Conservation (phyloP, 2,888 invertebrate genomes). For the Campoletis raptor region DNA sequence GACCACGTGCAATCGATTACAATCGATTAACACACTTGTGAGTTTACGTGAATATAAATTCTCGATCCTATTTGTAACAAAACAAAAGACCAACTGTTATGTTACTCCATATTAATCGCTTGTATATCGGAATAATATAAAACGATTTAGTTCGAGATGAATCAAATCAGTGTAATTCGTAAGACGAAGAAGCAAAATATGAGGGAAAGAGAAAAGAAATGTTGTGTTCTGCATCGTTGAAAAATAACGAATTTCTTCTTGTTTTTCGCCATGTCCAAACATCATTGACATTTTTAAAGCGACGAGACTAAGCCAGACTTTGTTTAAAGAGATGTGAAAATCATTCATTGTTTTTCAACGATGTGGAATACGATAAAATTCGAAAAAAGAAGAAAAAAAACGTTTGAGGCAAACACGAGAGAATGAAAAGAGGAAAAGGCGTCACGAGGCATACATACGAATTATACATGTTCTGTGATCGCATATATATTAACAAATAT, state of each 20-base stretch:
- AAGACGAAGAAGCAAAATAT: constrained; percentile 63
- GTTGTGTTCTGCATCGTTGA: constrained; percentile 64
- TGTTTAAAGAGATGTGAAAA: neutral
- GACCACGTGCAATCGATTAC: neutral
- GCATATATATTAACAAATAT: constrained; percentile 74
- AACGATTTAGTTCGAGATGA: constrained; percentile 65
- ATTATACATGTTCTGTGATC: constrained; percentile 82
- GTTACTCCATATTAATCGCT: constrained; percentile 41
- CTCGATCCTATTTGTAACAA: constrained; percentile 37
- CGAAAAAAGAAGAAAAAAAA: constrained; percentile 61
- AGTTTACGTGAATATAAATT: neutral
- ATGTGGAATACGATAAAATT: neutral
- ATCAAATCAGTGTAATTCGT: constrained; percentile 80
- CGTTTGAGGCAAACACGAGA: constrained; percentile 58
- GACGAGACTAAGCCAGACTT: neutral
- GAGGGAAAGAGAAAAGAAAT: neutral
- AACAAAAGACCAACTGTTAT: constrained; percentile 55
- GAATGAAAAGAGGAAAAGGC: constrained; percentile 61
- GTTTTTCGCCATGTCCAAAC: neutral
- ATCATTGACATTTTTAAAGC: neutral
- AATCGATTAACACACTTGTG: neutral
- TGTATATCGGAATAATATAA: constrained; percentile 44
- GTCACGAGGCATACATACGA: constrained; percentile 78
- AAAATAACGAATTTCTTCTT: constrained; percentile 37
- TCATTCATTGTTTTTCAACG: neutral